Percentiles rank a stretch among this genome's conserved stretches.
Evolutionary conservation across 2,113 vertebrate genomes (phyloP).

Genomic region (Rattus rattus): DNA sequence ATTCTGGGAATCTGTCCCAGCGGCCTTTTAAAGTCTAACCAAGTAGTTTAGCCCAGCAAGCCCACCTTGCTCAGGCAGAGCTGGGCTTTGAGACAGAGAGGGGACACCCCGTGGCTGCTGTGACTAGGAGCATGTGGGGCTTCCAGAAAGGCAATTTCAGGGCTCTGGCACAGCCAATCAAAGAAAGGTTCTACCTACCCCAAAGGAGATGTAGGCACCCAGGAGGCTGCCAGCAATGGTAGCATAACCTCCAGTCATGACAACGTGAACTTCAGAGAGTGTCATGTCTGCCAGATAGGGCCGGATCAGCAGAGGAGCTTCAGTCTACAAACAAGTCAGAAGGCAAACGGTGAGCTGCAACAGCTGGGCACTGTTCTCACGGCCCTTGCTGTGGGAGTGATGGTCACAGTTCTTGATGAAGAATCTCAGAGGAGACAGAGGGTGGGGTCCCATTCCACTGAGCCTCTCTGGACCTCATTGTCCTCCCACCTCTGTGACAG

Average conservation of each 20-base stretch:
- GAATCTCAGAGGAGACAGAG: not conserved
- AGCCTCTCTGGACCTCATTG: not conserved
- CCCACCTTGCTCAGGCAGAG: not conserved
- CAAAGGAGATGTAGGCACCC: slow-evolving; percentile 96
- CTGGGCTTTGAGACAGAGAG: too few relatives aligned
- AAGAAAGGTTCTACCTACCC: slow-evolving; percentile 86
- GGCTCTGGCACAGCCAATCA: not conserved
- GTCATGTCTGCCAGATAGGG: slow-evolving; percentile 96
- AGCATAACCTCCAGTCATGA: slow-evolving; percentile 95
- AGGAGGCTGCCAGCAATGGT: slow-evolving; percentile 97
- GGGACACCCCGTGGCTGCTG: not conserved
- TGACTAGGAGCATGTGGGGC: not conserved
- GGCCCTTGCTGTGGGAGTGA: rapidly evolving
- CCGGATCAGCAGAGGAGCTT: slow-evolving; percentile 94
- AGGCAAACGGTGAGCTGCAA: not conserved
- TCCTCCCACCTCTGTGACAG: not conserved
- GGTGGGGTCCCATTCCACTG: not conserved
- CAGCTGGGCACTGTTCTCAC: too few relatives aligned
- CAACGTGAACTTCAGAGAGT: slow-evolving; percentile 94
- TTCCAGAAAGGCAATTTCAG: not conserved
- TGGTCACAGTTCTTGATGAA: not conserved
- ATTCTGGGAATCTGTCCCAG: not conserved
- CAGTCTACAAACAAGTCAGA: slow-evolving; percentile 86
- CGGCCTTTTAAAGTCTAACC: not conserved
- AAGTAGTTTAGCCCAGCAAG: not conserved